Evolutionary conservation across 2,888 invertebrate species (phyloP).

Genomic region (Drosophila ustulata): DNA sequence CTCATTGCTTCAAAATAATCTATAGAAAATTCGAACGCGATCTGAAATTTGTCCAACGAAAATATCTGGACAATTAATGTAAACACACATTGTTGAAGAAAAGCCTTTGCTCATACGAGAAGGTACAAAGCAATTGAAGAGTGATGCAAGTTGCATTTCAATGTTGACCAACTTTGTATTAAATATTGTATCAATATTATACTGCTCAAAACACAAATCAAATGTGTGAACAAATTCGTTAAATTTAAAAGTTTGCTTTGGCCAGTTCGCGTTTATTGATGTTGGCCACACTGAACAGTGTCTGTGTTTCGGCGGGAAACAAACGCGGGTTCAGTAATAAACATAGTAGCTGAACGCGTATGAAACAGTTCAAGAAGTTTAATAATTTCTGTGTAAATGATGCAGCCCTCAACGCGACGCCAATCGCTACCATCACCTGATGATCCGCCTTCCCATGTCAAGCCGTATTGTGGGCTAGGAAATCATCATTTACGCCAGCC

Average conservation of each 20-base stretch:
- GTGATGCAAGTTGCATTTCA: too few relatives aligned
- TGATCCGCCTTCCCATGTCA: neutral
- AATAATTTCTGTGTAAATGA: neutral
- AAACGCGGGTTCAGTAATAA: neutral
- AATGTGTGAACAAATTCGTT: neutral
- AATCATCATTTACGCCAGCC: constrained; percentile 34
- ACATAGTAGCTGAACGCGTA: neutral
- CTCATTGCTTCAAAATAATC: too few relatives aligned
- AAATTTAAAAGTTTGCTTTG: neutral
- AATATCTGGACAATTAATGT: too few relatives aligned
- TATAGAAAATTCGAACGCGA: too few relatives aligned
- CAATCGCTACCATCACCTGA: neutral
- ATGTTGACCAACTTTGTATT: too few relatives aligned
- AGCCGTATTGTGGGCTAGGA: constrained; percentile 49
- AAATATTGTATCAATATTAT: too few relatives aligned
- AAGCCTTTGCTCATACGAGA: too few relatives aligned
- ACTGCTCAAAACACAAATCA: neutral
- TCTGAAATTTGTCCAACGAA: too few relatives aligned
- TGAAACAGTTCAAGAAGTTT: constrained; percentile 8
- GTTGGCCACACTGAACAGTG: neutral
- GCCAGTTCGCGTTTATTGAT: neutral
- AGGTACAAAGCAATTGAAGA: too few relatives aligned
- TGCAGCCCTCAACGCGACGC: constrained; percentile 14
- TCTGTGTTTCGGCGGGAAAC: constrained; percentile 37
- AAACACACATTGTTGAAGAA: too few relatives aligned